phyloP scores from a whole-genome alignment of 2,888 invertebrate species.

The Drosophila nr. perissopoda region DNA sequence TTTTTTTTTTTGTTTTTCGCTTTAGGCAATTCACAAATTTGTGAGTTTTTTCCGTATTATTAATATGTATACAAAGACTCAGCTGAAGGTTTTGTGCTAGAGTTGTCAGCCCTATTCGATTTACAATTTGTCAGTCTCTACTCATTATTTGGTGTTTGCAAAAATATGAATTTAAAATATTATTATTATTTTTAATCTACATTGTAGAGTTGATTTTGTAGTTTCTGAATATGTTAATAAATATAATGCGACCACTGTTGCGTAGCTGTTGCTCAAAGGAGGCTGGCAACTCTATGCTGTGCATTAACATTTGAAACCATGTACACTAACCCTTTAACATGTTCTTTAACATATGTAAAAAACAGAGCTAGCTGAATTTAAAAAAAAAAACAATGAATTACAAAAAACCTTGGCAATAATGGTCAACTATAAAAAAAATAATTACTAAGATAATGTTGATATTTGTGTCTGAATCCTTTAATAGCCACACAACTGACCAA shows the following conservation, averaged over 20 bases:
- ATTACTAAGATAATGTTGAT: background rate
- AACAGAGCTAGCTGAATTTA: background rate
- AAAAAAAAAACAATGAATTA: background rate
- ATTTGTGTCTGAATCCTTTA: background rate
- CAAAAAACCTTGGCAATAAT: background rate
- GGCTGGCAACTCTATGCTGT: constrained; percentile 26
- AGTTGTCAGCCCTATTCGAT: constrained; percentile 28
- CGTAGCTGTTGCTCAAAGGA: constrained; percentile 6
- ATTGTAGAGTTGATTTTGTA: background rate
- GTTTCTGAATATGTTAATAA: background rate
- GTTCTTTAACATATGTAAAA: constrained; percentile 24
- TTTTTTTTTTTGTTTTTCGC: background rate
- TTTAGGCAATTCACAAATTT: background rate
- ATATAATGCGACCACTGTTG: background rate
- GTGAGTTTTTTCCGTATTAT: constrained; percentile 32
- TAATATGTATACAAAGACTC: constrained; percentile 53
- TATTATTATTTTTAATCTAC: background rate
- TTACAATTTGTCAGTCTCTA: background rate
- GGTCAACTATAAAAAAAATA: background rate
- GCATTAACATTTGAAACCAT: constrained; percentile 30
- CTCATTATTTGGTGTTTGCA: background rate
- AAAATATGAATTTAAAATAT: background rate
- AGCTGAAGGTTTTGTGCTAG: constrained; percentile 46
- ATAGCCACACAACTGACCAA: background rate
- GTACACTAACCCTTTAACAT: constrained; percentile 32